A percentile compares a stretch with the other conserved stretches of the same genome.
Conservation (phyloP, 2,113 vertebrate species). For the Eudyptes chrysolophus region DNA sequence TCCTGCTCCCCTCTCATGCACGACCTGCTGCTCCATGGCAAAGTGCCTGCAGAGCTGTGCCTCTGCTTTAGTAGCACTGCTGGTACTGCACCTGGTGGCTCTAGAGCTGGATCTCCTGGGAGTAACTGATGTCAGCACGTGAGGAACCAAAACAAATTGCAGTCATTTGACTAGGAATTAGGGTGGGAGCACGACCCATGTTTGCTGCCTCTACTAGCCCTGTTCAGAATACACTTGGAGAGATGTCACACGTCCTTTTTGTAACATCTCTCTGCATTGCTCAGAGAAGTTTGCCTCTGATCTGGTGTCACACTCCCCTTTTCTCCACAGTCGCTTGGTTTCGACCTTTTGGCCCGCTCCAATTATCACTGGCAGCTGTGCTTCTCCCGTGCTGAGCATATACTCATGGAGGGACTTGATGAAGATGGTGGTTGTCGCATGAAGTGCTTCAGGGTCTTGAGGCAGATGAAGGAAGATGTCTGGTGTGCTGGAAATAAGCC, state of each 20-base stretch:
- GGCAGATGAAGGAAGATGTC: constrained; percentile 83
- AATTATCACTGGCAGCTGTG: constrained; percentile 86
- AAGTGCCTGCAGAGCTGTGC: background rate
- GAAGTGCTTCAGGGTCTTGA: constrained; percentile 77
- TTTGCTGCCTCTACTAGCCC: background rate
- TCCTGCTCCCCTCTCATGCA: background rate
- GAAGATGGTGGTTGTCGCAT: constrained; percentile 85
- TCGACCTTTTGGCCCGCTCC: constrained; percentile 79
- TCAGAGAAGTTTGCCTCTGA: background rate
- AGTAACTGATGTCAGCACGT: background rate
- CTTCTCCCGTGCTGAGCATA: constrained; percentile 79
- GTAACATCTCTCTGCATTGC: background rate
- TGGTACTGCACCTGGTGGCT: background rate
- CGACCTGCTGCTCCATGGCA: background rate
- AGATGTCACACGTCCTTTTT: background rate
- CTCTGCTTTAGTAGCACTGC: background rate
- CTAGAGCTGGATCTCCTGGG: background rate
- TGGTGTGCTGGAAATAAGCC: constrained; percentile 84
- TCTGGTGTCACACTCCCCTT: background rate
- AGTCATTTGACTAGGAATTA: background rate
- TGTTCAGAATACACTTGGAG: background rate
- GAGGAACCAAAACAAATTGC: background rate
- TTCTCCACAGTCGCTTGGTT: constrained; percentile 80
- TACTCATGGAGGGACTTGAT: constrained; percentile 80
- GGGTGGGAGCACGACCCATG: background rate